These are phyloP conservation scores for Hippocampus guttulatus DNA, from an alignment of 2,113 vertebrate species.

Conservation along the genomic window DNA sequence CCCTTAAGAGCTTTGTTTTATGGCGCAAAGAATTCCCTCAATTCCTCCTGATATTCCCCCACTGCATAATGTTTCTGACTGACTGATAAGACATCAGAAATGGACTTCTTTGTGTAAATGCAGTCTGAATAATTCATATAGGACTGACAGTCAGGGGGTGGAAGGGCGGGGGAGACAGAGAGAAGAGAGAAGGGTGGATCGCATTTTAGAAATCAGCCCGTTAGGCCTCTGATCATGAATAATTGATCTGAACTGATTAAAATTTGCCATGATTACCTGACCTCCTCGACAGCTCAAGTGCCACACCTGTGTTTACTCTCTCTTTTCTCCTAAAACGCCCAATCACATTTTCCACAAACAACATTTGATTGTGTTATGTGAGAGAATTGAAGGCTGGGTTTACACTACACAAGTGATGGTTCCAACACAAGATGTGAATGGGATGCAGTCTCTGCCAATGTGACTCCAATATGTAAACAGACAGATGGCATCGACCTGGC, in stretches of 20 bases:
- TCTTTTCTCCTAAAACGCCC: slow-evolving; percentile 39
- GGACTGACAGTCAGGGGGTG: slow-evolving; percentile 61
- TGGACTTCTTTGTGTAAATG: slow-evolving; percentile 77
- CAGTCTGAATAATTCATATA: slow-evolving; percentile 75
- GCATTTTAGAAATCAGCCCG: slow-evolving; percentile 71
- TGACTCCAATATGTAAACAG: no score
- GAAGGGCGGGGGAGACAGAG: slow-evolving; percentile 17
- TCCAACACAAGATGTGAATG: not conserved
- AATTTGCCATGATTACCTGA: slow-evolving; percentile 78
- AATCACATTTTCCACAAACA: slow-evolving; percentile 36
- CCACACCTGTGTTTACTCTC: slow-evolving; percentile 73
- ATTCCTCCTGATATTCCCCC: slow-evolving; percentile 21
- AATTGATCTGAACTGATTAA: slow-evolving; percentile 80
- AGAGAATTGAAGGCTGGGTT: slow-evolving; percentile 8
- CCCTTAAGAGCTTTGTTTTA: slow-evolving; percentile 37
- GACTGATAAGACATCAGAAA: slow-evolving; percentile 74
- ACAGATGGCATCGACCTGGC: no score
- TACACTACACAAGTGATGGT: not conserved
- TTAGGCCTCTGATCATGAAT: slow-evolving; percentile 77
- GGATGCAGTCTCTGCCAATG: not conserved
- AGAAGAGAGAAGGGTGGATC: slow-evolving; percentile 27
- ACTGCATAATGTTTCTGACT: slow-evolving; percentile 75
- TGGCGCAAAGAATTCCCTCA: slow-evolving; percentile 25
- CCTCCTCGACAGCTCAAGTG: slow-evolving; percentile 68
- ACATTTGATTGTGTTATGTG: slow-evolving; percentile 5